Base-by-base conservation (phyloP, 2,888 invertebrate genomes). In the Sminthurides aquaticus region DNA sequence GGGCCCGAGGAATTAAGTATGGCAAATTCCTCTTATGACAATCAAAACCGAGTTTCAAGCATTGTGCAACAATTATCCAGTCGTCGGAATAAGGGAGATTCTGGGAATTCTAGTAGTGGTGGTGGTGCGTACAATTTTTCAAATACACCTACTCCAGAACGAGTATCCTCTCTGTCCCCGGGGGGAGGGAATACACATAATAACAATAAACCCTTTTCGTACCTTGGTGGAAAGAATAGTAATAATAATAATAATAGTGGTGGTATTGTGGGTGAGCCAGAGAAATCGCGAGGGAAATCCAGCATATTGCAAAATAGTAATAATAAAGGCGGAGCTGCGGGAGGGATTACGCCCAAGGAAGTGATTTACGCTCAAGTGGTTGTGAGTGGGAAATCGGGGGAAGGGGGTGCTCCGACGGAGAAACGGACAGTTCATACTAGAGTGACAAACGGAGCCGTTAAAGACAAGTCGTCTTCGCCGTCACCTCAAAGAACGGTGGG, bases 301-400 rank as follows among this genome's bases (percentile, higher is more conserved):
- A 25, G 58, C 49, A 22, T 61, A 61, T 63, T 65, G 65, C 55
- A 62, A 57, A 28, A 65, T 62, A 43, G 69, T 68, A 54, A 49
- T 64, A 43, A 67, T 64, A 26, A n/a, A 3, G 11, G 25, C 2
- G 20, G 5, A 54, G 3, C 3, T 43, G 54, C 11, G 28, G 2
- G 8, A 3, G n/a, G 15, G 22, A 2, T 49, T 25, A 48, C 62
- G 27, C 65, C 65, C 15, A 66, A 64, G 64, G 73, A 84, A 70
- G 84, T 89, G 26, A 88, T 90, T 57, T 90, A 90, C 76, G 89
- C 90, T 5, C 88, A 90, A 78, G 86, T 90, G 2, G 83, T 86
- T 28, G 75, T 75, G 28, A 74, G 75, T 65, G 75, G 75, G 27
- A 72, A 74, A 54, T 69, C 67, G 20, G 70, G 67, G n/a, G 66